Evolutionary conservation across 2,797 vertebrate species (phyloP).

Genomic region (Sciurus vulgaris): DNA sequence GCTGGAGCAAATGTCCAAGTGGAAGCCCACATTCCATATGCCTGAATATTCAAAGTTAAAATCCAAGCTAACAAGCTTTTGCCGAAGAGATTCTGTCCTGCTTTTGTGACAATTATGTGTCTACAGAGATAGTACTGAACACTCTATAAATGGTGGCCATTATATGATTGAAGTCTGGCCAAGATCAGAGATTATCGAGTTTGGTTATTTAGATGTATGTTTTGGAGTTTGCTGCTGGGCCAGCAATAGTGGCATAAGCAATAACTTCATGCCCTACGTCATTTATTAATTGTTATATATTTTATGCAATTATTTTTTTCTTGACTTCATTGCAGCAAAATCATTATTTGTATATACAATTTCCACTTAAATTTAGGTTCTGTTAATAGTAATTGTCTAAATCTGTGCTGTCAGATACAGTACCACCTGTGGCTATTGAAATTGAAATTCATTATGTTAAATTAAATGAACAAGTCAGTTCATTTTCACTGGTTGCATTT

Average conservation of each 20-base stretch:
- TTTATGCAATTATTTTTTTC: not conserved
- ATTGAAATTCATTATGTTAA: too few relatives aligned
- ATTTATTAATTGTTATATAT: not conserved
- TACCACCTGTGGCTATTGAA: too few relatives aligned
- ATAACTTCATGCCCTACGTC: not conserved
- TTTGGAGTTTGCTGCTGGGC: too few relatives aligned
- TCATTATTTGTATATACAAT: not conserved
- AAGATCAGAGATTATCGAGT: not conserved
- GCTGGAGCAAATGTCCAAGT: fast-evolving
- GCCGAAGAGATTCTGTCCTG: not conserved
- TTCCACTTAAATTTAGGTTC: not conserved
- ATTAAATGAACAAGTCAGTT: too few relatives aligned
- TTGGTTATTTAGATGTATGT: not conserved
- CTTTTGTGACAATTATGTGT: not conserved
- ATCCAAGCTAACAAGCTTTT: not conserved
- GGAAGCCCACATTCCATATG: not conserved
- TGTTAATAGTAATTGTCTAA: not conserved
- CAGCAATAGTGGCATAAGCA: too few relatives aligned
- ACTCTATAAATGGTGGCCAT: fast-evolving
- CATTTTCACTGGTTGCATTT: too few relatives aligned
- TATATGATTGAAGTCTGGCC: not conserved
- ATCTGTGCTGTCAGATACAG: not conserved
- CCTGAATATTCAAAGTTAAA: not conserved
- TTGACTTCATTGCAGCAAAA: not conserved
- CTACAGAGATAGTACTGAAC: not conserved